Evolutionary conservation across 2,797 vertebrate genomes (phyloP), one percentile per base, ranked within the genome.

Genomic region (Austrolebias charrua): DNA sequence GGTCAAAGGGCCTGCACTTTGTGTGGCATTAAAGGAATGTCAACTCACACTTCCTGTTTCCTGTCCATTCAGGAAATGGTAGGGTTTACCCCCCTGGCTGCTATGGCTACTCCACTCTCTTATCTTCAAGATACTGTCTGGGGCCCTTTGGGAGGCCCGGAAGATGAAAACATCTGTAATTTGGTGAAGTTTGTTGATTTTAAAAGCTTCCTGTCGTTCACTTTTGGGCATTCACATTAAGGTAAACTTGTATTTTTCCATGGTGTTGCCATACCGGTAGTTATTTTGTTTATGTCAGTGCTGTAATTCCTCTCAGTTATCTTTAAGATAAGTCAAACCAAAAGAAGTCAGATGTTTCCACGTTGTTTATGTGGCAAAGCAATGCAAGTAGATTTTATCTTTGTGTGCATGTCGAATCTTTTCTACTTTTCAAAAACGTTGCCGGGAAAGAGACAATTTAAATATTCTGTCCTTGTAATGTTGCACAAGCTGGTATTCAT

Each of bases 31-130:
- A 83, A 6, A 75, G 70, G 86, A 92, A 92, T 88, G 89, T 86
- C 90, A 84, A 91, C 56, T 82, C 85, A 85, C 71, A 76, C 86
- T 92, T 93, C 91, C 92, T 90, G 85, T 91, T 93, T 91, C 91
- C 78, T 86, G 76, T 86, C 61, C 76, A 65, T 69, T 75, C 87
- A 91, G 92, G 92, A 93, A 92, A 86, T 78, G 67, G 77, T 69
- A 62, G 78, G 60, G 79, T 81, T 84, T 84, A 82, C 82, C 82
- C 88, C 82, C 81, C 70, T 80, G 69, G 69, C 80, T 84, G 81
- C 69, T 49, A 35, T 20, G 52, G 82, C 73, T 69, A 69, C 76
- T 82, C 65, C 65, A 46, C 60, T 60, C 49, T 56, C 60, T 91
- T 92, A 93, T 92, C 90, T 83, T 57, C 1, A 79, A 82, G 73